phyloP scores from a whole-genome alignment of 2,888 invertebrate genomes.

The Abrostola triplasia region DNA sequence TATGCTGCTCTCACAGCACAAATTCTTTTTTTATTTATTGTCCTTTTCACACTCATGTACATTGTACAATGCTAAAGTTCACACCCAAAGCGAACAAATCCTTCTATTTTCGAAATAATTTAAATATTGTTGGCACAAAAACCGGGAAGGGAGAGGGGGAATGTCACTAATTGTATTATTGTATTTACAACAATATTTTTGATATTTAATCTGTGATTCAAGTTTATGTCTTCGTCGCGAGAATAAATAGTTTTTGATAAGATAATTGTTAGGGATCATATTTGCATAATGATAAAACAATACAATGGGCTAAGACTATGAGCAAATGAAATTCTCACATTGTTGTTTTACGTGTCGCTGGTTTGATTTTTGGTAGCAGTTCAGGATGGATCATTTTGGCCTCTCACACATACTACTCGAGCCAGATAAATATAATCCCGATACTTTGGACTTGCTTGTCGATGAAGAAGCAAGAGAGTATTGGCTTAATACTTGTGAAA shows the following conservation, averaged over 20 bases:
- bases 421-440: constrained; percentile 94
- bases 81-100: not conserved
- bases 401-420: constrained; percentile 90
- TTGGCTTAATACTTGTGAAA: constrained; percentile 97
- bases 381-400: constrained; percentile 83
- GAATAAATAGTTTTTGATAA: constrained; percentile 47
- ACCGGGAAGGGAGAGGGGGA: constrained; percentile 9
- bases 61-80: constrained; percentile 1
- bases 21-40: no score
- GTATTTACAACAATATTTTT: constrained; percentile 37
- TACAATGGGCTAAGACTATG: constrained; percentile 74
- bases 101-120: constrained; percentile 10
- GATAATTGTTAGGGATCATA: constrained; percentile 68
- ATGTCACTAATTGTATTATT: constrained; percentile 24
- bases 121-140: constrained; percentile 17
- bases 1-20: no score
- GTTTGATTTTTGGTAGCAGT: constrained; percentile 50
- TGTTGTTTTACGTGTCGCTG: constrained; percentile 46
- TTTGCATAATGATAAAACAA: constrained; percentile 76
- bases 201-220: constrained; percentile 52
- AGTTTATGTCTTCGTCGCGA: constrained; percentile 27
- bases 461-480: constrained; percentile 96
- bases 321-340: constrained; percentile 62
- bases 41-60: not conserved
- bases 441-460: constrained; percentile 95